Conservation (phyloP, 2,113 vertebrate genomes). For the Polyodon spathula region DNA sequence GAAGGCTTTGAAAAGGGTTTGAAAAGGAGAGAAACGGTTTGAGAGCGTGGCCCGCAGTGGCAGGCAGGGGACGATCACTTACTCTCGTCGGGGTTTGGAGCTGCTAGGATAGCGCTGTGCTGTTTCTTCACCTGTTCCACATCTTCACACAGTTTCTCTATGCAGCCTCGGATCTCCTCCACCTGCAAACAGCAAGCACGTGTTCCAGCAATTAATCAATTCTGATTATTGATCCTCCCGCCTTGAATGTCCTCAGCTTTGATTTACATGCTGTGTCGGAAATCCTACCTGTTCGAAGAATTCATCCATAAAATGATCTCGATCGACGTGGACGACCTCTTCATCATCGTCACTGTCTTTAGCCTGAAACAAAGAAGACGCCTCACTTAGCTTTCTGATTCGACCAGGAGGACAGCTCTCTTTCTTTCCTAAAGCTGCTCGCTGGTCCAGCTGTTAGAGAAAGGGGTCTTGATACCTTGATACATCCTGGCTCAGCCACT, state of each 20-base stretch:
- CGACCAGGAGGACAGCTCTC: slow-evolving; percentile 8
- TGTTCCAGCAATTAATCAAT: no score
- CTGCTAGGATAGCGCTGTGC: slow-evolving; percentile 85
- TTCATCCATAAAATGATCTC: slow-evolving; percentile 91
- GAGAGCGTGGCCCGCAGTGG: no score
- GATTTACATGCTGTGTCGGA: no score
- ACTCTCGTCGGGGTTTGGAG: slow-evolving; percentile 88
- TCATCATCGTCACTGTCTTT: slow-evolving; percentile 93
- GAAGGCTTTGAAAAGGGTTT: no score
- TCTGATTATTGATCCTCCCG: no score
- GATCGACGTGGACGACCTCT: slow-evolving; percentile 83
- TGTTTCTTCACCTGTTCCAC: slow-evolving; percentile 91
- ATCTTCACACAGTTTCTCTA: slow-evolving; percentile 84
- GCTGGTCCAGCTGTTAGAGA: no score
- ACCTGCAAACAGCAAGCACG: slow-evolving; percentile 50
- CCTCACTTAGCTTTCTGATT: no score
- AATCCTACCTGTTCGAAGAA: slow-evolving; percentile 83
- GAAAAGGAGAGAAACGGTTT: no score
- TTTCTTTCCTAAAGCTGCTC: slow-evolving; percentile 8
- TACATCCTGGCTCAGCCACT: not conserved
- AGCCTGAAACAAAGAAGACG: slow-evolving; percentile 49
- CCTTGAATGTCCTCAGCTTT: no score
- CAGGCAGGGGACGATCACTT: no score
- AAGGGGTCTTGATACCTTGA: no score
- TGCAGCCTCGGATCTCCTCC: slow-evolving; percentile 83